Evolutionary conservation across 2,888 invertebrate species (phyloP).

Genomic region (Agrochola litura): DNA sequence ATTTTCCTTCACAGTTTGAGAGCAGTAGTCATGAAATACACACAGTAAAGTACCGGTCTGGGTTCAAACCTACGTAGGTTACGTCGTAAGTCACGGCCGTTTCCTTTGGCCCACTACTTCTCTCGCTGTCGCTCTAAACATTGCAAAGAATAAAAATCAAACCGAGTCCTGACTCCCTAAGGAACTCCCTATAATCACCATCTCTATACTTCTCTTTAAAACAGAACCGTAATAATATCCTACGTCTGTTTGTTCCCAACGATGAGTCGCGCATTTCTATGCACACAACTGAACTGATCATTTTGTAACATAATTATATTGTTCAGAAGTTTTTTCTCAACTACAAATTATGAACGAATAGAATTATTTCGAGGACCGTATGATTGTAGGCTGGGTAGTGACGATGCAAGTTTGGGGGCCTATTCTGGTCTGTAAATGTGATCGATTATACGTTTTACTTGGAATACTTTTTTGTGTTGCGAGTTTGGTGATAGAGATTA

Average conservation of each 20-base stretch:
- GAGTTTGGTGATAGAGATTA: neutral
- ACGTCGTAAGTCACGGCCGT: neutral
- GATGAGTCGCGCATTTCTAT: conserved; percentile 76
- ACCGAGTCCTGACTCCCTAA: neutral
- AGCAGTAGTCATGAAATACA: neutral
- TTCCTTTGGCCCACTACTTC: neutral
- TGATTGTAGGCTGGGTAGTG: conserved; percentile 85
- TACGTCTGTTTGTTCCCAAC: conserved; percentile 66
- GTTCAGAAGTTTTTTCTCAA: conserved; percentile 86
- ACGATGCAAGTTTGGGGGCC: conserved; percentile 77
- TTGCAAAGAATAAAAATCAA: neutral
- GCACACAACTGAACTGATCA: conserved; percentile 84
- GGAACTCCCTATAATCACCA: conserved; percentile 7
- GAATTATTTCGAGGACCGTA: conserved; percentile 87
- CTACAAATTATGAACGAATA: conserved; percentile 86
- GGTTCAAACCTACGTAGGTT: neutral
- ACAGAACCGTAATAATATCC: conserved; percentile 54
- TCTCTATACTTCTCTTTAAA: conserved; percentile 14
- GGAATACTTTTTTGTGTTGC: neutral
- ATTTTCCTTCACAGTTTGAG: neutral
- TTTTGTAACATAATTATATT: conserved; percentile 89
- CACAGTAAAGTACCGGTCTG: neutral
- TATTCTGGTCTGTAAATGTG: conserved; percentile 60
- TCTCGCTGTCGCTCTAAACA: no score
- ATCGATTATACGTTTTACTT: conserved; percentile 8